A percentile compares a stretch with the other conserved stretches of the same genome.
Evolutionary conservation across 2,888 invertebrate species (phyloP).

Genomic region (Stenolophus ochropezus): DNA sequence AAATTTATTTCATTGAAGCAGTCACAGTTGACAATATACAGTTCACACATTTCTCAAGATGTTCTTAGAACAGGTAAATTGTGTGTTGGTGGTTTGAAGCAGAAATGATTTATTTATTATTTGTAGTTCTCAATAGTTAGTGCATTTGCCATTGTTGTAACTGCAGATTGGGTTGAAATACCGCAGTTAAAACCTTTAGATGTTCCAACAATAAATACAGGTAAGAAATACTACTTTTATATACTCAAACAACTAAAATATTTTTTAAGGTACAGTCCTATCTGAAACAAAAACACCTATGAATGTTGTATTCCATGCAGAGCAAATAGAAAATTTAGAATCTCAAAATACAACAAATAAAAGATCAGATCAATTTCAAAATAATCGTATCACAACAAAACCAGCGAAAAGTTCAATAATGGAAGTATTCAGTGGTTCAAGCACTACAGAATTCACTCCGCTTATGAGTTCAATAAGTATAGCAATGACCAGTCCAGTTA

Average conservation of each 20-base stretch:
- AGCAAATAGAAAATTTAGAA: conserved; percentile 48
- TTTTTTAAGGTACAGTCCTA: conserved; percentile 17
- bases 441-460: conserved; percentile 44
- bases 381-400: conserved; percentile 28
- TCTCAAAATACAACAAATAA: conserved; percentile 22
- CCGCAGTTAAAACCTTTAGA: too few relatives aligned
- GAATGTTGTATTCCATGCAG: conserved; percentile 11
- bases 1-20: conserved; percentile 38
- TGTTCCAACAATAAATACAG: conserved; percentile 17
- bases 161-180: conserved; percentile 56
- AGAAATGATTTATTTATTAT: not conserved
- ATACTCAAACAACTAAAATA: too few relatives aligned
- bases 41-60: conserved; percentile 24
- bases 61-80: conserved; percentile 10
- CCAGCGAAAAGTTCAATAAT: conserved; percentile 43
- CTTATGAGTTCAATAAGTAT: conserved; percentile 27
- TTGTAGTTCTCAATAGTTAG: not conserved
- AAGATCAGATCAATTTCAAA: too few relatives aligned
- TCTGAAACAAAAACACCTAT: conserved; percentile 43
- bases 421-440: conserved; percentile 47
- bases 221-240: conserved; percentile 32
- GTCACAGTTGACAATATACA: conserved; percentile 21
- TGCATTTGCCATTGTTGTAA: not conserved
- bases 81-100: not conserved
- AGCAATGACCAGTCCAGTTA: not conserved